Percentiles rank a stretch among this genome's conserved stretches.
phyloP scores from a whole-genome alignment of 2,888 invertebrate genomes.

The Onthophagus sagittarius region DNA sequence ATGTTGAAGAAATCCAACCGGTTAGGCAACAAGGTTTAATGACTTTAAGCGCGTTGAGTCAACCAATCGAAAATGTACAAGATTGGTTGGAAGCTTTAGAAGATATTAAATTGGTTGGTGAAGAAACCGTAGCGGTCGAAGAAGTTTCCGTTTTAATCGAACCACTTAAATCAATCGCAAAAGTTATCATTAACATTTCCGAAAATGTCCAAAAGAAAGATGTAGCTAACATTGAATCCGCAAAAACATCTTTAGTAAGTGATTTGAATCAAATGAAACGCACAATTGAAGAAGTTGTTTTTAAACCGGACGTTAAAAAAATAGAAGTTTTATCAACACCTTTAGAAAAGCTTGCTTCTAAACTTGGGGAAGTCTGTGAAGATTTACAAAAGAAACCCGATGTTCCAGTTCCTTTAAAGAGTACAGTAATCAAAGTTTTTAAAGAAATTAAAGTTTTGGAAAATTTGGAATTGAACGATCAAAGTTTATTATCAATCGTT shows the following conservation, averaged over 20 bases:
- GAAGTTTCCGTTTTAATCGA: slow-evolving; percentile 5
- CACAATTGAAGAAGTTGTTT: background rate
- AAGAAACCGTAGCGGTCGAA: slow-evolving; percentile 3
- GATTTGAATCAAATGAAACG: background rate
- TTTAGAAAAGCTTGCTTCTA: slow-evolving; percentile 24
- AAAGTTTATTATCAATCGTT: slow-evolving; percentile 4
- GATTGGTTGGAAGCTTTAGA: slow-evolving; percentile 7
- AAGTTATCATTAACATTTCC: background rate
- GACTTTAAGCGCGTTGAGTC: background rate
- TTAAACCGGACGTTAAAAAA: slow-evolving; percentile 5
- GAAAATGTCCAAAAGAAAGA: background rate
- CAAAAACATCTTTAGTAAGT: background rate
- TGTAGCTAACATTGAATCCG: background rate
- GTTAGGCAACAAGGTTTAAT: slow-evolving; percentile 2
- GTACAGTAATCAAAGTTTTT: background rate
- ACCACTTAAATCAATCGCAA: slow-evolving; percentile 10
- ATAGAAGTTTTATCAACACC: slow-evolving; percentile 14
- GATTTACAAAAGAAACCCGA: slow-evolving; percentile 6
- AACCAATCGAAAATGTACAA: slow-evolving; percentile 3
- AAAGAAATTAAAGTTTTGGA: background rate
- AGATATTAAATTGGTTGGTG: background rate
- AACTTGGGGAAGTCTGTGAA: slow-evolving; percentile 21
- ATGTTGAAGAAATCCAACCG: background rate
- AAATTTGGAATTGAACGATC: background rate
- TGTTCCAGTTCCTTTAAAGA: background rate